Conservation (phyloP, 2,113 vertebrate genomes). For the Channa argus region DNA sequence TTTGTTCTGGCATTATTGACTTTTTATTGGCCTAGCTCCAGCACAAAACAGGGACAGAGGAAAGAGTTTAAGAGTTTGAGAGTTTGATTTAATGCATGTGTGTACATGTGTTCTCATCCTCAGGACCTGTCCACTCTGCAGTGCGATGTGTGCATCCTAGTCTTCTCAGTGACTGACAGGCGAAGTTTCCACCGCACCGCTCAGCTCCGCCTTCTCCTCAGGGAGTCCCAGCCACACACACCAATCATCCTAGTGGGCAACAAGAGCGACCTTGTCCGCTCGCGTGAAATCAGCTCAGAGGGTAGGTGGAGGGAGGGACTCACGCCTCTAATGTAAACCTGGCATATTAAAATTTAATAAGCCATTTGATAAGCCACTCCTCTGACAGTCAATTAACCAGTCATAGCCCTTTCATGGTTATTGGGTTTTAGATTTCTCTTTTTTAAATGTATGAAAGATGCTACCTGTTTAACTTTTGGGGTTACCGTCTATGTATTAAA, state of each 20-base stretch:
- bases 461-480: no score
- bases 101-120: slow-evolving; percentile 36
- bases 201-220: slow-evolving; percentile 85
- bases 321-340: neutral
- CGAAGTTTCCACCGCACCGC: slow-evolving; percentile 84
- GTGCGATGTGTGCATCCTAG: slow-evolving; percentile 85
- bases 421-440: no score
- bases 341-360: neutral
- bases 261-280: slow-evolving; percentile 87
- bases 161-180: slow-evolving; percentile 86
- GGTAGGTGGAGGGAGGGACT: slow-evolving; percentile 64
- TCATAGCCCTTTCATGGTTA: neutral
- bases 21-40: slow-evolving; percentile 4
- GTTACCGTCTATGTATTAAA: no score
- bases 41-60: neutral
- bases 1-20: neutral
- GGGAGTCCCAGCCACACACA: slow-evolving; percentile 81
- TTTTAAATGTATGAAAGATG: no score
- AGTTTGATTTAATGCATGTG: slow-evolving; percentile 27
- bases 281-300: slow-evolving; percentile 83
- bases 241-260: slow-evolving; percentile 87
- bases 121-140: slow-evolving; percentile 83
- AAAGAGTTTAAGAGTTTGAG: slow-evolving; percentile 11
- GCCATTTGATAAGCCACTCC: neutral
- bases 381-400: neutral